Evolutionary conservation across 2,888 invertebrate genomes (phyloP), one percentile per base, ranked within the genome.

Genomic region (Leucophora obtusa): DNA sequence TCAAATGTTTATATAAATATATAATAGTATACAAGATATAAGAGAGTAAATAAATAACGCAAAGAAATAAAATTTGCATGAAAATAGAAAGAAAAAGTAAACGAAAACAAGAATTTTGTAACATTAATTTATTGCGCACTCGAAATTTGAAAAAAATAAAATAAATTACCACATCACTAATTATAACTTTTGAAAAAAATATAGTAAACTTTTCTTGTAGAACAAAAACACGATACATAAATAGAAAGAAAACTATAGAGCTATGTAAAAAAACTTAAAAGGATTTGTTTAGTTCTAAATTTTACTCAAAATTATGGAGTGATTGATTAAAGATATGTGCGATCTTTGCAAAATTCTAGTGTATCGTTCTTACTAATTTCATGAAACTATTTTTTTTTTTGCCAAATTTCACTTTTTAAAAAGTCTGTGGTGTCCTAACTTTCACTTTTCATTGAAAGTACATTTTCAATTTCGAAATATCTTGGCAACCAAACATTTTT

Each of bases 41-140:
- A 66, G 50, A 60, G 8, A 51, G 50, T 66, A 53, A 66, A 68
- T 60, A 66, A 74, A 50, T 66, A 60, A 51, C 14, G 28, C 53
- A 60, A 24, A 33, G n/a, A 35, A 60, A 21, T 18, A 18, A 33
- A 33, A 35, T 5, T 47, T 8, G 15, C 15, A 24, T 35, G 21
- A 17, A 47, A 4, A 60, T n/a, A 50, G 60, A 65, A 63, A 66
- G 60, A 59, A 43, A 56, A 66, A 63, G 76, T 38, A 35, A 62
- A 56, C 17, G 59, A 50, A 53, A 58, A 58, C 33, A 59, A 66
- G 28, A 38, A 65, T 65, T 58, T 70, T 71, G 60, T 71, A 66
- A 54, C 47, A 77, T 60, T 47, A 47, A 66, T 65, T 71, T 59
- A 71, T 72, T 78, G 71, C 77, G 77, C 72, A 78, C 71, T 78